Base-by-base conservation (phyloP, 2,888 invertebrate species). In the Eupithecia centaureata region DNA sequence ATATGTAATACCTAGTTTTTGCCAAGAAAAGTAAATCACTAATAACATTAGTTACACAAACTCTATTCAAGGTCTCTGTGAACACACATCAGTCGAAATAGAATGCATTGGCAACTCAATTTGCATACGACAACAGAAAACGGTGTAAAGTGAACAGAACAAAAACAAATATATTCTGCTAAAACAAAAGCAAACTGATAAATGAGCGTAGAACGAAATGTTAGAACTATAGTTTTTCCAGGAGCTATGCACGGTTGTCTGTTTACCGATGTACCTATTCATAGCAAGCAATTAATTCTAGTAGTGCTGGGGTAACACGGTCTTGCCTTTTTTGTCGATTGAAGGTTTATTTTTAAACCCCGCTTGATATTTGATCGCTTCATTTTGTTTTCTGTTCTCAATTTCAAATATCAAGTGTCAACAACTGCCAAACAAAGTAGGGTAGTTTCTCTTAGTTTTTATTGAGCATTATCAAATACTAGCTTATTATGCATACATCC, bases 171-270 rank as follows among this genome's bases (percentile, higher is more conserved):
- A 70, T 70, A 72, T 72, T 72, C 70, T 58, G 66, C 13, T 62
- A 25, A 28, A 63, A 73, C 73, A 75, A 75, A 70, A 32, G 35
- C 22, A 35, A 33, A 66, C 67, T 72, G 68, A 70, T 67, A 62
- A 61, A 73, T 65, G 65, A 67, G 68, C 52, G 51, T 61, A 63
- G 74, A 76, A 81, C 79, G 47, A 82, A 79, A 77, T 72, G 76
- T 70, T 71, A 77, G 77, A 78, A 73, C 64, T 77, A 81, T 81
- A 80, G 79, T 77, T 80, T 57, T 81, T 80, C 77, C 78, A 77
- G 73, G 77, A 73, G 76, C 67, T 63, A 67, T 71, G 74, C 71
- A 82, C 77, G 82, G 73, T 68, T 82, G 82, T 80, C 83, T 73
- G 73, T 75, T 75, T 65, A 72, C 76, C 75, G 77, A 73, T 75